Percentiles rank a stretch among this genome's conserved stretches.
These are phyloP conservation scores for Molossus alvarezi DNA, from an alignment of 2,797 vertebrate genomes.

Conservation along the genomic window DNA sequence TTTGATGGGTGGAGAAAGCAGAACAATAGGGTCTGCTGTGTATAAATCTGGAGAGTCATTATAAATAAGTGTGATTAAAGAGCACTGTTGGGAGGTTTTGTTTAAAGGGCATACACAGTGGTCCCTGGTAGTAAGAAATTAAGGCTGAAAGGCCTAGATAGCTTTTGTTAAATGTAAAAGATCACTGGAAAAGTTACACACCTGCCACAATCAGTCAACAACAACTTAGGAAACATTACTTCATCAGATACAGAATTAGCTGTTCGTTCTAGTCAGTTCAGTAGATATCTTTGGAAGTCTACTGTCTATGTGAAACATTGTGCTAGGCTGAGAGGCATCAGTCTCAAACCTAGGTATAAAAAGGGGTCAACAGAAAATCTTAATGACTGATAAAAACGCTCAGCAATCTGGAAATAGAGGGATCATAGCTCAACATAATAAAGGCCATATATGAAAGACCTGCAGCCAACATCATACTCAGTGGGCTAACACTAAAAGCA, in stretches of 20 bases:
- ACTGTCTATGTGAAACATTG: background rate
- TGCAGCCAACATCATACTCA: no score
- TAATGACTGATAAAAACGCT: background rate
- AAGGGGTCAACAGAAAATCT: background rate
- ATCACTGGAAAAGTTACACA: background rate
- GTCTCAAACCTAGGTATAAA: background rate
- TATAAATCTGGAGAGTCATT: background rate
- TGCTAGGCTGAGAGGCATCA: background rate
- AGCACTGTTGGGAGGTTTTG: background rate
- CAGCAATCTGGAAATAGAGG: no score
- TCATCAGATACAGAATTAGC: constrained; percentile 8
- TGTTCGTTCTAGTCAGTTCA: background rate
- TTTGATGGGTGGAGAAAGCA: background rate
- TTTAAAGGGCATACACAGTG: background rate
- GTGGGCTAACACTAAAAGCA: no score
- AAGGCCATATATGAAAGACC: no score
- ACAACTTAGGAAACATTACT: background rate
- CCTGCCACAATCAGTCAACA: background rate
- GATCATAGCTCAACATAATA: no score
- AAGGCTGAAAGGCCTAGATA: background rate
- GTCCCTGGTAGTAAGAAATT: background rate
- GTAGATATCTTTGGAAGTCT: background rate
- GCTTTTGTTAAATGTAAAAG: background rate
- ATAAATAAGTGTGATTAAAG: background rate
- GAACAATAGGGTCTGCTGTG: background rate